These are phyloP conservation scores for Heliconius cydno DNA, from an alignment of 2,888 invertebrate genomes.

Conservation along the genomic window DNA sequence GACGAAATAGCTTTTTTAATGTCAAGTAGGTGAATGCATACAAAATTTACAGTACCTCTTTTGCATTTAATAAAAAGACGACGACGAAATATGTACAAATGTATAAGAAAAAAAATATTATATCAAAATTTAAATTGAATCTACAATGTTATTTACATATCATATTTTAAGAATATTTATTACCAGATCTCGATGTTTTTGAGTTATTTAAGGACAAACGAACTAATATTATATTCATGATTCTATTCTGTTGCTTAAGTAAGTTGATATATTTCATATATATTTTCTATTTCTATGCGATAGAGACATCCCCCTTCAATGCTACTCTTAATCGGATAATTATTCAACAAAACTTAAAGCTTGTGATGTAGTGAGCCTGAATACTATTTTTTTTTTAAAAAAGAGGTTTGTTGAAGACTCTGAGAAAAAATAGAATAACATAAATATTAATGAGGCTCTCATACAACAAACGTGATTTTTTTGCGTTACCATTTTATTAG, in stretches of 20 bases:
- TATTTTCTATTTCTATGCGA: conserved; percentile 44
- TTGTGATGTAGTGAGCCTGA: conserved; percentile 44
- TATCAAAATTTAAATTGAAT: not conserved
- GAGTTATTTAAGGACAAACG: conserved; percentile 22
- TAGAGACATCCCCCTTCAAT: conserved; percentile 61
- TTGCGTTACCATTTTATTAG: too few species aligned
- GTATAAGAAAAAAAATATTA: too few species aligned
- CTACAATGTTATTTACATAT: not conserved
- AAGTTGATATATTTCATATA: conserved; percentile 29
- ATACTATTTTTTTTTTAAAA: conserved; percentile 9
- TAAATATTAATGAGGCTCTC: too few species aligned
- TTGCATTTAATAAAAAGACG: too few species aligned
- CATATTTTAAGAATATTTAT: not conserved
- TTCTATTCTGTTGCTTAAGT: not conserved
- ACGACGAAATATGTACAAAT: too few species aligned
- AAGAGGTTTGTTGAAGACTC: not conserved
- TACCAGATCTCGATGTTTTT: not conserved
- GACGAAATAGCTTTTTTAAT: too few species aligned
- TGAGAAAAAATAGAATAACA: too few species aligned
- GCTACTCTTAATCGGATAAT: conserved; percentile 71
- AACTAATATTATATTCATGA: conserved; percentile 23
- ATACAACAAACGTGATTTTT: too few species aligned
- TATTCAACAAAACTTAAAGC: conserved; percentile 64
- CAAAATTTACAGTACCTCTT: too few species aligned
- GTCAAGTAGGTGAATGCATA: too few species aligned